Conservation (phyloP, 2,888 invertebrate genomes). For the Girardia tigrina region DNA sequence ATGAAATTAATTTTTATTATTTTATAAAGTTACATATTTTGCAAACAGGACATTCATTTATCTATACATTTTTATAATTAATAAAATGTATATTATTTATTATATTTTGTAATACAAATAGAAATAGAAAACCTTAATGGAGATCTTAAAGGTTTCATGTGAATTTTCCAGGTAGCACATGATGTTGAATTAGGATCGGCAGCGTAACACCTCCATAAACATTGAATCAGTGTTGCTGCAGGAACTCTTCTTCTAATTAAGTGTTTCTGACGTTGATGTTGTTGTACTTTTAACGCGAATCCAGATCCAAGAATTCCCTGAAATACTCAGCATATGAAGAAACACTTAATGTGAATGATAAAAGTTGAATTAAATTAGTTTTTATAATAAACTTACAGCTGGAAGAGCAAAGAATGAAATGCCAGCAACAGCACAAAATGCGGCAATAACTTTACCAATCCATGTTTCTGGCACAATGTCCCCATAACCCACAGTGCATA, state of each 20-base stretch:
- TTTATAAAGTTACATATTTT: too few relatives aligned
- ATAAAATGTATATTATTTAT: too few relatives aligned
- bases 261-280: slow-evolving; percentile 83
- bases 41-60: too few relatives aligned
- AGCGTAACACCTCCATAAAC: slow-evolving; percentile 83
- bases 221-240: slow-evolving; percentile 78
- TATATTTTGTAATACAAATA: too few relatives aligned
- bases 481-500: slow-evolving; percentile 78
- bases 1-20: too few relatives aligned
- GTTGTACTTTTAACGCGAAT: slow-evolving; percentile 83
- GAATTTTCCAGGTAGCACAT: slow-evolving; percentile 86
- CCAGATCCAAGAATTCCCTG: slow-evolving; percentile 84
- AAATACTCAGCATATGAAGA: not conserved
- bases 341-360: too few relatives aligned
- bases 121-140: slow-evolving; percentile 45
- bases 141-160: slow-evolving; percentile 54
- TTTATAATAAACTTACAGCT: slow-evolving; percentile 61
- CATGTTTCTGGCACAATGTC: slow-evolving; percentile 83
- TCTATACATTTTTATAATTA: too few relatives aligned
- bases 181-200: slow-evolving; percentile 81
- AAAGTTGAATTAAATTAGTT: too few relatives aligned
- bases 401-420: slow-evolving; percentile 89
- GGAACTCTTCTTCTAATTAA: slow-evolving; percentile 79
- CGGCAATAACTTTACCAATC: slow-evolving; percentile 83
- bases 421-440: slow-evolving; percentile 77